A percentile compares a stretch with the other conserved stretches of the same genome.
Conservation (phyloP, 2,797 vertebrate species). For the Novumbra hubbsi region DNA sequence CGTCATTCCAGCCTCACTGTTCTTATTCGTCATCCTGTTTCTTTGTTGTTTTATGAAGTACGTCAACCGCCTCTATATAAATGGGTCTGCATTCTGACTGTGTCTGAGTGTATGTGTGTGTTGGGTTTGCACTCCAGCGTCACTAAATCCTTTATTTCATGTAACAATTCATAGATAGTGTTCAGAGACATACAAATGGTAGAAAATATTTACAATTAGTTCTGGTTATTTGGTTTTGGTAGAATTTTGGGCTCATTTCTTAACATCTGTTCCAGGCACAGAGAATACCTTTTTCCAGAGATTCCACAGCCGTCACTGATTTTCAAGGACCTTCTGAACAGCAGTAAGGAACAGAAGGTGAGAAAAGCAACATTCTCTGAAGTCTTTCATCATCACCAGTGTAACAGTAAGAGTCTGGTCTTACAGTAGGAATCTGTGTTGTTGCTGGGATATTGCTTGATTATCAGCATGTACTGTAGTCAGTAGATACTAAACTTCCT, state of each 20-base stretch:
- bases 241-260: background rate
- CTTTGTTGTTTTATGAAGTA: slow-evolving; percentile 8
- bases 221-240: background rate
- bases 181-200: background rate
- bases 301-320: slow-evolving; percentile 3
- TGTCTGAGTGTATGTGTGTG: background rate
- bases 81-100: background rate
- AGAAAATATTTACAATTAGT: background rate
- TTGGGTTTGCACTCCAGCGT: no score
- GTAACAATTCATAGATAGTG: background rate
- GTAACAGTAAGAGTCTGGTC: background rate
- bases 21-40: background rate
- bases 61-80: background rate
- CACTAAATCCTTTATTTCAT: background rate
- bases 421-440: no score
- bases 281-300: background rate
- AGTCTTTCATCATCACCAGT: background rate
- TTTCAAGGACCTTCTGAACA: slow-evolving; percentile 10
- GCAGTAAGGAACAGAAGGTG: slow-evolving; percentile 4
- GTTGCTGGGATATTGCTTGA: no score
- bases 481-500: background rate
- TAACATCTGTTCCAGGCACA: background rate
- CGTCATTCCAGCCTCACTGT: background rate
- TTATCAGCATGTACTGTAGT: background rate
- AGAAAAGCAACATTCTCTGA: background rate